phyloP scores from a whole-genome alignment of 2,797 vertebrate genomes.

The Labroides dimidiatus region DNA sequence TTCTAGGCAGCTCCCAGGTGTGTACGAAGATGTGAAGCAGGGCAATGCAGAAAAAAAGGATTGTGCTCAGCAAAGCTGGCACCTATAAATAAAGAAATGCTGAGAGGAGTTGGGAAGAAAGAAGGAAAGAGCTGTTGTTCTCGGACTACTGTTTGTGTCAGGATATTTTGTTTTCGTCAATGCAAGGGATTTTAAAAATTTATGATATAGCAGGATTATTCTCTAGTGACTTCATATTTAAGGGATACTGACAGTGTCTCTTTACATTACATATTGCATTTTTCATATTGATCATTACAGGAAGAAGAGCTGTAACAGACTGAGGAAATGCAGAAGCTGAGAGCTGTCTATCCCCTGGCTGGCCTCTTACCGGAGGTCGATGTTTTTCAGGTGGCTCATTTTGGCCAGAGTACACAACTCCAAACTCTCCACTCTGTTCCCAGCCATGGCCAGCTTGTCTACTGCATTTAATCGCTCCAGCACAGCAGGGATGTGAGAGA shows the following conservation, averaged over 20 bases:
- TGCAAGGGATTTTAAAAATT: slow-evolving; percentile 1
- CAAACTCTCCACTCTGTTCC: slow-evolving; percentile 88
- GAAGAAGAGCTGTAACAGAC: slow-evolving; percentile 5
- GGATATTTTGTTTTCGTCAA: slow-evolving; percentile 31
- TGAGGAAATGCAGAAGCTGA: slow-evolving; percentile 14
- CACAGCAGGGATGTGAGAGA: slow-evolving; percentile 88
- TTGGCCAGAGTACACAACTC: slow-evolving; percentile 84
- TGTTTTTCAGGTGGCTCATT: slow-evolving; percentile 90
- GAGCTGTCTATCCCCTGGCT: slow-evolving; percentile 17
- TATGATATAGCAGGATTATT: slow-evolving; percentile 2
- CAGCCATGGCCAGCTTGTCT: slow-evolving; percentile 93
- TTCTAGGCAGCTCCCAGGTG: slow-evolving; percentile 34
- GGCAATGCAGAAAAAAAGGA: slow-evolving; percentile 11
- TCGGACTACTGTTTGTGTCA: slow-evolving; percentile 13
- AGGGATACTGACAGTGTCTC: slow-evolving; percentile 24
- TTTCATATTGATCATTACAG: slow-evolving; percentile 32
- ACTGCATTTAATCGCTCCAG: slow-evolving; percentile 87
- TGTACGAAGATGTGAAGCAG: slow-evolving; percentile 16
- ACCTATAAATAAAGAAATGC: slow-evolving; percentile 48
- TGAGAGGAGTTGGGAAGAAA: slow-evolving; percentile 15
- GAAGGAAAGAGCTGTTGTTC: neutral
- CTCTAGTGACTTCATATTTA: slow-evolving; percentile 8
- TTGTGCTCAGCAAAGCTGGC: slow-evolving; percentile 37
- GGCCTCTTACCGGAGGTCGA: slow-evolving; percentile 91
- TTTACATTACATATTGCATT: slow-evolving; percentile 45